A percentile compares a stretch with the other conserved stretches of the same genome.
phyloP scores from a whole-genome alignment of 2,888 invertebrate species.

The Amblyjoppa fuscipennis region DNA sequence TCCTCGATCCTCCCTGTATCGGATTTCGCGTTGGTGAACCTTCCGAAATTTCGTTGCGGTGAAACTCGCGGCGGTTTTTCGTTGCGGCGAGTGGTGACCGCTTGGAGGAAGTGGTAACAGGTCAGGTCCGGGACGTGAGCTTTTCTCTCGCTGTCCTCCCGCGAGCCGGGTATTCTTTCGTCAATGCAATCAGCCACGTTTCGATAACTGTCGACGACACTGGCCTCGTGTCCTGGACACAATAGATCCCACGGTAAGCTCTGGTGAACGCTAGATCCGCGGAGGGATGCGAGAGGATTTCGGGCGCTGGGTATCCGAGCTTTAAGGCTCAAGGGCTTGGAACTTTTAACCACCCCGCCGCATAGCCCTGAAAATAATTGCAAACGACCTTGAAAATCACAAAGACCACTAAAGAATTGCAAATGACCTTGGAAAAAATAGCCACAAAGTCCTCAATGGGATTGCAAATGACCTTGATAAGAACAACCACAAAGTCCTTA shows the following conservation, averaged over 20 bases:
- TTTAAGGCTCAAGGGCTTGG: background rate
- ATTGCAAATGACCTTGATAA: no score
- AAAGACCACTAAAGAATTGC: background rate
- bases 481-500: no score
- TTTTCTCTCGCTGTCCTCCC: conserved; percentile 7
- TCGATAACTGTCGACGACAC: conserved; percentile 60
- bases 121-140: conserved; percentile 56
- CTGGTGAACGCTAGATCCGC: conserved; percentile 51
- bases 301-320: background rate
- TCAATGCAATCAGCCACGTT: conserved; percentile 64
- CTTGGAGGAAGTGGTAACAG: conserved; percentile 23
- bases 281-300: background rate
- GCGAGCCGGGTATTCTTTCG: conserved; percentile 30
- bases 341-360: background rate
- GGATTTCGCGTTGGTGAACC: conserved; percentile 10
- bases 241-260: conserved; percentile 69
- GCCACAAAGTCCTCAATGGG: no score
- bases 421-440: no score
- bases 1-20: conserved; percentile 20
- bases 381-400: background rate
- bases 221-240: conserved; percentile 65
- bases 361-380: conserved; percentile 5
- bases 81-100: background rate
- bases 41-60: conserved; percentile 15
- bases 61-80: conserved; percentile 4